Percentiles rank a stretch among this genome's conserved stretches.
These are phyloP conservation scores for Anodontia alba DNA, from an alignment of 2,888 invertebrate species.

Conservation along the genomic window DNA sequence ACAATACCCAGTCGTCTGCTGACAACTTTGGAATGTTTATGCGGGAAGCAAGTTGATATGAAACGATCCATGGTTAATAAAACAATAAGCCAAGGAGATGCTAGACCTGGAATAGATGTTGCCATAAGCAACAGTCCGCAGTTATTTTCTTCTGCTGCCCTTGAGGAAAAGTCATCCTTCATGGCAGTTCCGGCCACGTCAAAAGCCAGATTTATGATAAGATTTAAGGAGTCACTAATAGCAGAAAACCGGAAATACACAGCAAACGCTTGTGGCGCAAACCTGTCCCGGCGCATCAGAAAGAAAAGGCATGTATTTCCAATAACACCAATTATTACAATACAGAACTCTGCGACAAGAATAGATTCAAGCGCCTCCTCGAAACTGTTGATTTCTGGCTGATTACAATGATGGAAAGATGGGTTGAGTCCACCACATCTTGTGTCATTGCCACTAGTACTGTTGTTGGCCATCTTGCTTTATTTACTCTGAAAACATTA, in stretches of 20 bases:
- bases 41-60: not conserved
- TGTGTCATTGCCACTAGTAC: not conserved
- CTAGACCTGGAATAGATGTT: not conserved
- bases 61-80: not conserved
- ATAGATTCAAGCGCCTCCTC: not conserved
- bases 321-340: not conserved
- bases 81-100: not conserved
- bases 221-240: not conserved
- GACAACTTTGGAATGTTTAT: not conserved
- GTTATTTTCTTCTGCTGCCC: not conserved
- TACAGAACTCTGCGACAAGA: not conserved
- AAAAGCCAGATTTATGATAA: not conserved
- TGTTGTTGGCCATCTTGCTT: not conserved
- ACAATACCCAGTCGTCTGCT: not conserved
- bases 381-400: not conserved
- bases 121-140: not conserved
- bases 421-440: not conserved
- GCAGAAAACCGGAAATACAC: constrained; percentile 6
- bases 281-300: not conserved
- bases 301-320: not conserved
- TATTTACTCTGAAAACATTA: too few species aligned
- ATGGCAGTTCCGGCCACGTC: not conserved
- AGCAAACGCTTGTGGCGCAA: not conserved
- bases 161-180: not conserved
- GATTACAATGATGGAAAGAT: not conserved